Conservation (phyloP, 2,888 invertebrate species). For the Macaria liturata region DNA sequence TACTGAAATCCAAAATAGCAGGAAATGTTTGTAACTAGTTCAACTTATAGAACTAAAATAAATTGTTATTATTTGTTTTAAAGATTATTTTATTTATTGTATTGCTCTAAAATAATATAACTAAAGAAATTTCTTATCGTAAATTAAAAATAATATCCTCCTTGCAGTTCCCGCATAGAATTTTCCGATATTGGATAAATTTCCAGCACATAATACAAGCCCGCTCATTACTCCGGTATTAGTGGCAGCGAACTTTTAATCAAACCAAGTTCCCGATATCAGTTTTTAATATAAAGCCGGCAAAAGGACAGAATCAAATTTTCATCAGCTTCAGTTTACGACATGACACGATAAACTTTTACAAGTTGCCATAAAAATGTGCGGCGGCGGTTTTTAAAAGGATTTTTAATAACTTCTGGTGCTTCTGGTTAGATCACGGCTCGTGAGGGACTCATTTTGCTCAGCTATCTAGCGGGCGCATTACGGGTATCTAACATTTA, state of each 20-base stretch:
- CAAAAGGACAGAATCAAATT: constrained; percentile 22
- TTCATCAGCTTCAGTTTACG: constrained; percentile 22
- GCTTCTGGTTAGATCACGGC: constrained; percentile 1
- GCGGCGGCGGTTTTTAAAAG: constrained; percentile 4
- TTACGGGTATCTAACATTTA: no score
- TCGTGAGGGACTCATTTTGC: neutral
- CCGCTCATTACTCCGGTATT: constrained; percentile 21
- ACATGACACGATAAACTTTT: constrained; percentile 21
- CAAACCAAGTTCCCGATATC: constrained; percentile 29
- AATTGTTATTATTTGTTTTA: neutral
- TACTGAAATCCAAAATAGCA: neutral
- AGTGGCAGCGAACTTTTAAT: constrained; percentile 31
- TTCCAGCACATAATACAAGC: constrained; percentile 9
- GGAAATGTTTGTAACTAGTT: neutral
- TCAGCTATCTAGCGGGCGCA: no score
- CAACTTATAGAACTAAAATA: no score
- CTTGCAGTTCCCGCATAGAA: neutral
- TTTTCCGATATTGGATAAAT: constrained; percentile 16
- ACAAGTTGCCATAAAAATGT: constrained; percentile 16
- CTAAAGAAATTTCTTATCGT: neutral
- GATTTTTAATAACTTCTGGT: constrained; percentile 6
- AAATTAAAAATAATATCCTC: neutral
- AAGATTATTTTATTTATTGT: no score
- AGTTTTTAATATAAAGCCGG: constrained; percentile 33
- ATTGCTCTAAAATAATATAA: neutral